phyloP scores from a whole-genome alignment of 2,113 vertebrate species.

The Microcebus tavaratra region DNA sequence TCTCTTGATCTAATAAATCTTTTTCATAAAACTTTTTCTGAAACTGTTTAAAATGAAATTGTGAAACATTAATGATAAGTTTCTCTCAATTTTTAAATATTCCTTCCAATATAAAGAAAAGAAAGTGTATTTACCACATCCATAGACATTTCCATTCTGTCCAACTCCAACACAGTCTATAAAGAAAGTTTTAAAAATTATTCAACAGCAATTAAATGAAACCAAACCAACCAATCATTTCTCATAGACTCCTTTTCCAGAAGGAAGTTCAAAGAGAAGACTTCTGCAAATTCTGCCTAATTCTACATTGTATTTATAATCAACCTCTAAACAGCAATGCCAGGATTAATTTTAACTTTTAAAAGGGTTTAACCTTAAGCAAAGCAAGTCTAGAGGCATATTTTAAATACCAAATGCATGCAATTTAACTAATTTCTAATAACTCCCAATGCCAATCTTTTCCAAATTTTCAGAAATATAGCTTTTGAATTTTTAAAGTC shows the following conservation, averaged over 20 bases:
- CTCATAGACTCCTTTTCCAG: neutral
- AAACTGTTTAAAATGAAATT: conserved; percentile 85
- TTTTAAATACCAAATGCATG: neutral
- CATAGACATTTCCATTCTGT: conserved; percentile 94
- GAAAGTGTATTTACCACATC: conserved; percentile 84
- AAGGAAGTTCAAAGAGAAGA: neutral
- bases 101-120: neutral
- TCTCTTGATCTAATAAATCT: conserved; percentile 94
- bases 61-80: conserved; percentile 59
- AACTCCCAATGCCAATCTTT: neutral
- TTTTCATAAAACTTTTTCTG: conserved; percentile 92
- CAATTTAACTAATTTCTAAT: conserved; percentile 27
- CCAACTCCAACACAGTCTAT: conserved; percentile 94
- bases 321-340: neutral
- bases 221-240: neutral
- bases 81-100: neutral
- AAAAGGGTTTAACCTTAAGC: neutral
- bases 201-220: conserved; percentile 31
- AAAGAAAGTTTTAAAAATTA: conserved; percentile 62
- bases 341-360: neutral
- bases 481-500: conserved; percentile 13
- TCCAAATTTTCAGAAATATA: conserved; percentile 25
- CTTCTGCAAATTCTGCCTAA: neutral
- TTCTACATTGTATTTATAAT: neutral
- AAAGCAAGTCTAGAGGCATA: neutral